Evolutionary conservation across 2,888 invertebrate species (phyloP).

Genomic region (Nymphalis polychloros): DNA sequence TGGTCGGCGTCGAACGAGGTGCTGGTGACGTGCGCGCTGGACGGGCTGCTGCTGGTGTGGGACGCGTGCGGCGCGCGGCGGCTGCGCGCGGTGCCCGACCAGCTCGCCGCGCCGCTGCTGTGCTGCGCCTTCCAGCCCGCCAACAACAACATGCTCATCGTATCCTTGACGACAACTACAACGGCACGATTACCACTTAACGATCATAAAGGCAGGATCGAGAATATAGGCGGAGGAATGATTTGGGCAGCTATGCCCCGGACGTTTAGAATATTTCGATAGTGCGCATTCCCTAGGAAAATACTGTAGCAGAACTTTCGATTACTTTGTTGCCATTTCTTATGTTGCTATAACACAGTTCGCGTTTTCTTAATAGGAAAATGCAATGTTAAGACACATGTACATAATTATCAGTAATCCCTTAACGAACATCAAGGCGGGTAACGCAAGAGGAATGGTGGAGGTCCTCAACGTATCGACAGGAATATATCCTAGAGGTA

Average conservation of each 20-base stretch:
- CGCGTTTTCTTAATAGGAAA: too few relatives aligned
- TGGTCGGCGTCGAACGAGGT: slow-evolving; percentile 94
- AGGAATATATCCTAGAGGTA: slow-evolving; percentile 87
- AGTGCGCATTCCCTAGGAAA: too few relatives aligned
- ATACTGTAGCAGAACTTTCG: too few relatives aligned
- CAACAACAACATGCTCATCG: slow-evolving; percentile 92
- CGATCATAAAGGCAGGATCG: not conserved
- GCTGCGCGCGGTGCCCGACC: slow-evolving; percentile 85
- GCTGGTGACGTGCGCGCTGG: slow-evolving; percentile 88
- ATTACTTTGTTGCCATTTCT: too few relatives aligned
- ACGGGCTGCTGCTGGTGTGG: slow-evolving; percentile 89
- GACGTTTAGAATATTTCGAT: too few relatives aligned
- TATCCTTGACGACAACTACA: slow-evolving; percentile 80
- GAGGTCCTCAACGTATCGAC: slow-evolving; percentile 92
- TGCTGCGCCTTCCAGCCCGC: slow-evolving; percentile 91
- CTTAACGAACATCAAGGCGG: slow-evolving; percentile 72
- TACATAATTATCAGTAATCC: not conserved
- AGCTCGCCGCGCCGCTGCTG: slow-evolving; percentile 82
- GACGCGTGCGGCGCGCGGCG: slow-evolving; percentile 86
- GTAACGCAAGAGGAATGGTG: slow-evolving; percentile 87
- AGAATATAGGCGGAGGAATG: too few relatives aligned
- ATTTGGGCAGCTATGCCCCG: too few relatives aligned
- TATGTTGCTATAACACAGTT: too few relatives aligned
- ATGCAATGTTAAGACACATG: too few relatives aligned
- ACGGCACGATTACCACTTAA: not conserved